phyloP scores from a whole-genome alignment of 2,797 vertebrate genomes.

The Syncerus caffer region DNA sequence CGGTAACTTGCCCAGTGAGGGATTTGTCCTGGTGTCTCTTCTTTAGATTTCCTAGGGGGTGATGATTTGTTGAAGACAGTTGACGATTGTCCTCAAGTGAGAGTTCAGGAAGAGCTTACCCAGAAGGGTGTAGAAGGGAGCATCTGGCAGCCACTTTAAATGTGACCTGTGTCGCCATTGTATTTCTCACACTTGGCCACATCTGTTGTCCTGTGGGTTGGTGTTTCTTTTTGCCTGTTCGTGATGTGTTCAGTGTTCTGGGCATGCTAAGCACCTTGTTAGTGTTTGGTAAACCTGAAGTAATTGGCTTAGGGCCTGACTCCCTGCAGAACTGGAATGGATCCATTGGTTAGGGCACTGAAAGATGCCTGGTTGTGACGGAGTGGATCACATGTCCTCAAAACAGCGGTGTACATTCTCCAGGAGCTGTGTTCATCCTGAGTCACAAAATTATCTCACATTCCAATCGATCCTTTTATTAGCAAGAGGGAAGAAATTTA shows the following conservation, averaged over 20 bases:
- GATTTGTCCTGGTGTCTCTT: neutral
- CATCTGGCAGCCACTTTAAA: neutral
- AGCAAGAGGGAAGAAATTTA: neutral
- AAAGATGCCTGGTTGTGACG: neutral
- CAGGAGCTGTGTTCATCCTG: neutral
- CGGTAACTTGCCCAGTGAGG: neutral
- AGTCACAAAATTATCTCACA: conserved; percentile 4
- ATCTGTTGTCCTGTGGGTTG: neutral
- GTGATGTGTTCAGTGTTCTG: neutral
- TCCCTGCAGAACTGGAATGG: neutral
- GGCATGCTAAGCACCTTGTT: neutral
- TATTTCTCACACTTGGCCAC: neutral
- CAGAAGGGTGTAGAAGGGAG: neutral
- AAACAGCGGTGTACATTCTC: neutral
- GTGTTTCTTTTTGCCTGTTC: neutral
- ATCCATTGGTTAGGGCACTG: neutral
- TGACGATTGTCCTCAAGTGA: neutral
- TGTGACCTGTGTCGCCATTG: neutral
- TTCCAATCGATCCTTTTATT: neutral
- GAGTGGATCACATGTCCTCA: neutral
- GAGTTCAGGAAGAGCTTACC: neutral
- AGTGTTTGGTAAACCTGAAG: neutral
- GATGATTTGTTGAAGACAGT: neutral
- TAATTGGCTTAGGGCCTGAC: conserved; percentile 46
- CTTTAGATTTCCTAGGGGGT: conserved; percentile 3